phyloP scores from a whole-genome alignment of 2,888 invertebrate genomes.

The Orchestes rusci region DNA sequence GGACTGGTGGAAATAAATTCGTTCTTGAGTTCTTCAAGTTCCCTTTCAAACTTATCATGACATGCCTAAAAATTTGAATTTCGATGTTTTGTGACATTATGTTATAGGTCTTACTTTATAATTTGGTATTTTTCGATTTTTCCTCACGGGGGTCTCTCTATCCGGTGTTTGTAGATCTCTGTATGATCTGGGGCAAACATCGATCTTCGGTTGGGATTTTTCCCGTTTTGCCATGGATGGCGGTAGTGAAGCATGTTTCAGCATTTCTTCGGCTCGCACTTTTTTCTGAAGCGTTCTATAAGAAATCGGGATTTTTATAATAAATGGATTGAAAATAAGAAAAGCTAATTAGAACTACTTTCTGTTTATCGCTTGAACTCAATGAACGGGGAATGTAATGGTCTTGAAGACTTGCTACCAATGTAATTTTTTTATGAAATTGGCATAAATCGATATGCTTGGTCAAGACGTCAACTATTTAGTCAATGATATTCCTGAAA shows the following conservation, averaged over 20 bases:
- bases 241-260: slow-evolving; percentile 58
- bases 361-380: too few species aligned
- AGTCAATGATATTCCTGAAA: too few species aligned
- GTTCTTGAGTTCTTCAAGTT: slow-evolving; percentile 39
- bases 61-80: slow-evolving; percentile 33
- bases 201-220: slow-evolving; percentile 34
- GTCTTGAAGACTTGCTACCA: too few species aligned
- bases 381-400: too few species aligned
- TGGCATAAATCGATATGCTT: too few species aligned
- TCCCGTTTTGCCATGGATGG: slow-evolving; percentile 63
- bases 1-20: slow-evolving; percentile 43
- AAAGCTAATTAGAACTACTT: too few species aligned
- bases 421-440: too few species aligned
- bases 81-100: background rate
- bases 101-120: slow-evolving; percentile 26
- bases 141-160: slow-evolving; percentile 20
- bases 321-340: too few species aligned
- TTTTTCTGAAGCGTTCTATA: slow-evolving; percentile 57
- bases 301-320: slow-evolving; percentile 4
- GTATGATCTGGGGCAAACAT: slow-evolving; percentile 39
- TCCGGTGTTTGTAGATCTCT: slow-evolving; percentile 28
- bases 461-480: too few species aligned
- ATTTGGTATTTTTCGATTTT: slow-evolving; percentile 31
- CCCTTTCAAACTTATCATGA: slow-evolving; percentile 40
- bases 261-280: slow-evolving; percentile 62